These are phyloP conservation scores for Bilobella aurantiaca DNA, from an alignment of 1,140 invertebrate genomes.

Conservation along the genomic window DNA sequence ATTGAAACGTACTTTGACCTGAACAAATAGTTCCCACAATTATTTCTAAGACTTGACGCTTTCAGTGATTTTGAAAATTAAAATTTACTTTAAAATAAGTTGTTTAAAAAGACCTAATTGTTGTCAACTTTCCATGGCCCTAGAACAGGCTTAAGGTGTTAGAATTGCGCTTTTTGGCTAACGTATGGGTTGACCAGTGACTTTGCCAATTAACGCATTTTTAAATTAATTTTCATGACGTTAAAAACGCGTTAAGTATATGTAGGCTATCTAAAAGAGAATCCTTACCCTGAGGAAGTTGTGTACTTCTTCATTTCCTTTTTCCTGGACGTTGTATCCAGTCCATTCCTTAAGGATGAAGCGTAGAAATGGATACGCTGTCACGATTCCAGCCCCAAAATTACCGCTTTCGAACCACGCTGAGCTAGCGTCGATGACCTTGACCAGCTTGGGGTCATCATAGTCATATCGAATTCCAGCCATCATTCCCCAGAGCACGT, in stretches of 20 bases:
- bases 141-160: too few relatives aligned
- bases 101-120: too few relatives aligned
- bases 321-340: conserved; percentile 50
- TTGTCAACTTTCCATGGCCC: too few relatives aligned
- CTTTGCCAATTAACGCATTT: too few relatives aligned
- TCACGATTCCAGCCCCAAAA: conserved; percentile 26
- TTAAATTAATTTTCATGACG: too few relatives aligned
- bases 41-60: too few relatives aligned
- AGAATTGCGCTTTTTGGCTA: too few relatives aligned
- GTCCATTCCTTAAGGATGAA: conserved; percentile 61
- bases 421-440: conserved; percentile 17
- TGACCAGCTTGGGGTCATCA: conserved; percentile 35
- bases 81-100: too few relatives aligned
- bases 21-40: background rate
- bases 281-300: conserved; percentile 19
- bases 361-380: conserved; percentile 50
- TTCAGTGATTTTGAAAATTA: too few relatives aligned
- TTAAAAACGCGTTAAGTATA: too few relatives aligned
- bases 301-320: conserved; percentile 7
- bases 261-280: too few relatives aligned
- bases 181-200: too few relatives aligned
- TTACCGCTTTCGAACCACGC: conserved; percentile 27
- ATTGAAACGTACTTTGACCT: background rate
- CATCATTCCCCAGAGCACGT: conserved; percentile 76
- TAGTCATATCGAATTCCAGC: conserved; percentile 55